Percentiles rank a stretch among this genome's conserved stretches.
Conservation (phyloP, 2,888 invertebrate genomes). For the Epinotia ramella region DNA sequence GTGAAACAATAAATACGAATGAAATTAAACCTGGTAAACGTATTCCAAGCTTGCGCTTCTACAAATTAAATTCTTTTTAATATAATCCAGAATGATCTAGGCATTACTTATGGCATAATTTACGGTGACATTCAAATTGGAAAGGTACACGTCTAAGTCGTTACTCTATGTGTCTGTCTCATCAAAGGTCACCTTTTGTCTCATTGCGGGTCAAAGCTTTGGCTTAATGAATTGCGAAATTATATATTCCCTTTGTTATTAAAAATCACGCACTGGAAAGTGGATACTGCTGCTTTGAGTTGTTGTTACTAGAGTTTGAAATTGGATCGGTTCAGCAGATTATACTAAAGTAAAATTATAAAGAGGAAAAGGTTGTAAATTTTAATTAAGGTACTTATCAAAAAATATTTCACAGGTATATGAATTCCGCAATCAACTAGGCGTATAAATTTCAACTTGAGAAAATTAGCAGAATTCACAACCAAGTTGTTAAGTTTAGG, state of each 20-base stretch:
- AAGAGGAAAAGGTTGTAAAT: too few relatives aligned
- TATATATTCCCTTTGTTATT: not conserved
- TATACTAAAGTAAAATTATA: too few relatives aligned
- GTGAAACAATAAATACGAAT: too few relatives aligned
- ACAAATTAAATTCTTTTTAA: not conserved
- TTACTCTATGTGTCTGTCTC: slow-evolving; percentile 20
- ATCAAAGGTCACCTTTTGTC: slow-evolving; percentile 12
- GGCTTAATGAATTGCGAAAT: slow-evolving; percentile 4
- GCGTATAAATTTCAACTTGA: too few relatives aligned
- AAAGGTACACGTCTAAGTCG: slow-evolving; percentile 13
- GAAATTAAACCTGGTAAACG: too few relatives aligned
- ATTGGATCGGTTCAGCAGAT: too few relatives aligned
- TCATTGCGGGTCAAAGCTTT: slow-evolving; percentile 3
- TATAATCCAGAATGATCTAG: slow-evolving; percentile 5
- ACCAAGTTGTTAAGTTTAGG: not conserved
- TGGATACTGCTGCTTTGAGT: not conserved
- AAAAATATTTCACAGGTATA: too few relatives aligned
- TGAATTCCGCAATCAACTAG: too few relatives aligned
- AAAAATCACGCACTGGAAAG: not conserved
- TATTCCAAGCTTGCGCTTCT: too few relatives aligned
- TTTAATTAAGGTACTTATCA: too few relatives aligned
- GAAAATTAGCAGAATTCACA: not conserved
- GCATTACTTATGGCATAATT: slow-evolving; percentile 8
- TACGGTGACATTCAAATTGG: slow-evolving; percentile 31
- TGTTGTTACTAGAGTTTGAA: too few relatives aligned